Evolutionary conservation across 2,113 vertebrate genomes (phyloP).

Genomic region (Nansenia antarctica): DNA sequence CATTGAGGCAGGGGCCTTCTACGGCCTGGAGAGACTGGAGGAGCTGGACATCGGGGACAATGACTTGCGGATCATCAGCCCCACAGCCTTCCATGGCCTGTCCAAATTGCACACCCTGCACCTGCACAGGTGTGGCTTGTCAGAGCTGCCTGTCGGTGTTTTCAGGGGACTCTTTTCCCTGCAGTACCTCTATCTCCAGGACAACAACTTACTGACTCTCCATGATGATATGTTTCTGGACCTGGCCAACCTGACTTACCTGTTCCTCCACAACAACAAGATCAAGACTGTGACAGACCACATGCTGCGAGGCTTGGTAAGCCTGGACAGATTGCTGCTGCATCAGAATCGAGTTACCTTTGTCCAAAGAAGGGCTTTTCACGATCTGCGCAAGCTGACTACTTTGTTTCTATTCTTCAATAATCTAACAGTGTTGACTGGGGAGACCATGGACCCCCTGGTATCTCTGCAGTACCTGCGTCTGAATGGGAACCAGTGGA

Average conservation of each 20-base stretch:
- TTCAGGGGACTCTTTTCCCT: conserved; percentile 80
- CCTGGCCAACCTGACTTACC: conserved; percentile 82
- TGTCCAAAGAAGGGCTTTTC: conserved; percentile 78
- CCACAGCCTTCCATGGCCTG: conserved; percentile 78
- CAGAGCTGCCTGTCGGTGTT: conserved; percentile 76
- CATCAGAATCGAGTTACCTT: conserved; percentile 81
- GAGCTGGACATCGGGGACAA: conserved; percentile 86
- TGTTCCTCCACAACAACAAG: conserved; percentile 84
- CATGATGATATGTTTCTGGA: conserved; percentile 80
- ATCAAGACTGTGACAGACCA: conserved; percentile 79
- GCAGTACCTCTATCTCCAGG: conserved; percentile 86
- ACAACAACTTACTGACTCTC: conserved; percentile 78
- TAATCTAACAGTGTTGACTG: conserved; percentile 76
- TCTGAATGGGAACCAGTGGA: conserved; percentile 85
- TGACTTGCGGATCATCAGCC: conserved; percentile 76
- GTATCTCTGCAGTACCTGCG: conserved; percentile 82
- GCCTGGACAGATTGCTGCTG: conserved; percentile 80
- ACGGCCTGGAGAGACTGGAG: conserved; percentile 78
- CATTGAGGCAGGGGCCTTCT: conserved; percentile 78
- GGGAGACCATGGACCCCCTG: conserved; percentile 78
- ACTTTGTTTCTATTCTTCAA: conserved; percentile 85
- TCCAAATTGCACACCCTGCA: conserved; percentile 81
- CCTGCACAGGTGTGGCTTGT: conserved; percentile 81
- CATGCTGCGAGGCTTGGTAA: conserved; percentile 76
- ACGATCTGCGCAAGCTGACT: conserved; percentile 79